Evolutionary conservation across 2,797 vertebrate species (phyloP), one percentile per base, ranked within the genome.

Genomic region (Amniataba percoides): DNA sequence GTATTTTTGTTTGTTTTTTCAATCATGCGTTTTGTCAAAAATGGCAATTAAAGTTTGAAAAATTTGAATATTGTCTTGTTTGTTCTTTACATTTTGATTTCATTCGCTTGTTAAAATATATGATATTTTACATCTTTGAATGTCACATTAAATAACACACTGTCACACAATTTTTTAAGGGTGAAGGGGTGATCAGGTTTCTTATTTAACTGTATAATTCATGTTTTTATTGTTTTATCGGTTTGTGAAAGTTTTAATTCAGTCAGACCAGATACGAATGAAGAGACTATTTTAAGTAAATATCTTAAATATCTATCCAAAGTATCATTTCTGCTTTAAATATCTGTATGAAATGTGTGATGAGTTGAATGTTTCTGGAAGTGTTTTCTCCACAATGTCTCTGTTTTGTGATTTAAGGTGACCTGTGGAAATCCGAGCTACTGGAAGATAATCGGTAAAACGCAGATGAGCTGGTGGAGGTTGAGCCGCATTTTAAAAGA

Each of bases 11-110:
- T 73, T 51, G 19, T 34, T 74, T 69, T 74, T 83, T 72, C 52
- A 83, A 71, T 89, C 68, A 72, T 53, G 15, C 14, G 18, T 82
- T 87, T 88, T 84, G 78, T 91, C 67, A 25, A 58, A 84, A 80
- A 80, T 72, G 70, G 19, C 72, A 74, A 88, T 92, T 90, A 88
- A 92, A 91, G 23, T 73, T 80, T 68, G 49, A 65, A 78, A 79
- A 77, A 62, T 27, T 0, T 1, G 40, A 73, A 53, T 25, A n/a
- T 42, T 7, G 59, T 75, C 40, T 56, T 19, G 18, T 58, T 73
- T 40, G 12, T 77, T 80, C 21, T 77, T 84, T 45, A 57, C 13
- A 48, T 63, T 55, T 39, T 46, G 2, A 53, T 36, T 18, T 5
- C 7, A 3, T 25, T 52, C 49, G 14, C 1, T 61, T 53, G 36